Conservation (phyloP, 2,797 vertebrate genomes). For the Natrix natrix region DNA sequence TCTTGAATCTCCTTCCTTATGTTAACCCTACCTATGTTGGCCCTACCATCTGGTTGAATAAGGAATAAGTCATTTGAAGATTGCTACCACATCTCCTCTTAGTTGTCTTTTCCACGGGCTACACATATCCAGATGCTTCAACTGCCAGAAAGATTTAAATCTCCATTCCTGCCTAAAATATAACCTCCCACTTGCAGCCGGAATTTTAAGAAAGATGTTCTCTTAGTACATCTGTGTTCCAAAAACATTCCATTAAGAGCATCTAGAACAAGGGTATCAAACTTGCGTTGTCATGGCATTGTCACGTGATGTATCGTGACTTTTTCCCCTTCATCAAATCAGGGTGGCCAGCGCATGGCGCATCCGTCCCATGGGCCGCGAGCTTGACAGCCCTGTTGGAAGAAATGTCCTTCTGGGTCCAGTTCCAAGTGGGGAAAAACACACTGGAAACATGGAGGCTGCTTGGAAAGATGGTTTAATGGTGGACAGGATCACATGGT, state of each 20-base stretch:
- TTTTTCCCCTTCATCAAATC: too few species aligned
- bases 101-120: neutral
- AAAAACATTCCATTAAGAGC: neutral
- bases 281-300: too few species aligned
- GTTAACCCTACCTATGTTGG: neutral
- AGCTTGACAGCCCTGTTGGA: too few species aligned
- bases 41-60: neutral
- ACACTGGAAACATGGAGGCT: too few species aligned
- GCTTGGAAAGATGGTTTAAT: too few species aligned
- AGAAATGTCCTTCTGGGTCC: too few species aligned
- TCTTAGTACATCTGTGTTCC: neutral
- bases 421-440: too few species aligned
- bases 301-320: too few species aligned
- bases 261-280: neutral
- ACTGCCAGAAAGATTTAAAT: neutral
- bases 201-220: neutral
- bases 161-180: neutral
- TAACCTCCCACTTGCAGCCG: neutral
- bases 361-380: too few species aligned
- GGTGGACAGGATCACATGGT: too few species aligned
- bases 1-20: neutral
- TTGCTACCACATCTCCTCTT: neutral
- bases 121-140: neutral
- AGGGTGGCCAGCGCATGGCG: too few species aligned
- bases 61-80: neutral